phyloP scores from a whole-genome alignment of 2,797 vertebrate species.

The Orientallactaga sibirica region DNA sequence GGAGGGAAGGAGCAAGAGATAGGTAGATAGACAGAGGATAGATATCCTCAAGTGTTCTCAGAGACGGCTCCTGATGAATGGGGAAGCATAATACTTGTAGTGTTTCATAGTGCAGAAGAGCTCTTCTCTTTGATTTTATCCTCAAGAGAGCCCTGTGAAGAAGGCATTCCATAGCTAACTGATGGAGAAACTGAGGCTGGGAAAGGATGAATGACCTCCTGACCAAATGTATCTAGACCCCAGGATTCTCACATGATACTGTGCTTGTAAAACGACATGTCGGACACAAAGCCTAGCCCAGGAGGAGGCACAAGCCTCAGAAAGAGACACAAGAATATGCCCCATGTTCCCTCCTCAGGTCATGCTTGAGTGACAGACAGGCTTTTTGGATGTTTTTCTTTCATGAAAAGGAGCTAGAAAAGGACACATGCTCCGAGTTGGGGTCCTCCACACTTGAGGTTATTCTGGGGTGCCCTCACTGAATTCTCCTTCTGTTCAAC shows the following conservation, averaged over 20 bases:
- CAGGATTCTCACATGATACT: background rate
- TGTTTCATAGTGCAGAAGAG: conserved; percentile 39
- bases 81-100: background rate
- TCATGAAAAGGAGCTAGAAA: background rate
- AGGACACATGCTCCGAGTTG: background rate
- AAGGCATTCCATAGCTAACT: background rate
- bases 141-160: background rate
- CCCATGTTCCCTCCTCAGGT: background rate
- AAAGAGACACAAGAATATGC: background rate
- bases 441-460: background rate
- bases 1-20: background rate
- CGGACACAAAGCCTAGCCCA: background rate
- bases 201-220: background rate
- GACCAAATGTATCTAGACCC: background rate
- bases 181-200: background rate
- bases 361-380: background rate
- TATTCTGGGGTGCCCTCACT: background rate
- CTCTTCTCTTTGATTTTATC: conserved; percentile 26
- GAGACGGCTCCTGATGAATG: background rate
- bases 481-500: rapidly evolving
- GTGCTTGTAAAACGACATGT: background rate
- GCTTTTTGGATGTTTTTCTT: background rate
- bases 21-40: no score
- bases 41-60: background rate
- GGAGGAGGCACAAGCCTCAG: background rate